Base-by-base conservation (phyloP, 2,888 invertebrate genomes). In the Adelognathus sp. region DNA sequence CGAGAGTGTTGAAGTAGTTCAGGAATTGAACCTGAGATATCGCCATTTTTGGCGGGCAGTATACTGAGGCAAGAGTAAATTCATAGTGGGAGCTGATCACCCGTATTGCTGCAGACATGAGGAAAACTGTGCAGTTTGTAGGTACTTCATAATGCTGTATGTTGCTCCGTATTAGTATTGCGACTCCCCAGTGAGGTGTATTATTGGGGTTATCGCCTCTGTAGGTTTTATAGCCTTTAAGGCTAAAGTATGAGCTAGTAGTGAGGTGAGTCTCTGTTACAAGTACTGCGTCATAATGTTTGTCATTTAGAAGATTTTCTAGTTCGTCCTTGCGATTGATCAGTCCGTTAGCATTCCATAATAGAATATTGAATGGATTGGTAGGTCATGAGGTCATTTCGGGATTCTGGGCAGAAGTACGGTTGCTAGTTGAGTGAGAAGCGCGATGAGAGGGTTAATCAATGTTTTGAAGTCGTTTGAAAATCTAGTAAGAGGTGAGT, bases 61-160 rank as follows among this genome's bases (percentile, higher is more conserved):
- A 72, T 16, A 72, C 21, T n/a, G 76, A 46, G 9, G 72, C 24
- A 9, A 72, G 5, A n/a, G 58, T 46, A 9, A 33, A n/a, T n/a
- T n/a, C n/a, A n/a, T n/a, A n/a, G n/a, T n/a, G n/a, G n/a, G n/a
- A n/a, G n/a, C n/a, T 79, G 3, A 81, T 83, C 24, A 75, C 77
- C 63, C 82, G 76, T 1, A 80, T 52, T 29, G 79, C 74, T 2
- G 76, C n/a, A n/a, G n/a, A n/a, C n/a, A n/a, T n/a, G n/a, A n/a
- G n/a, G n/a, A n/a, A n/a, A n/a, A n/a, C 67, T 36, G 11, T 36
- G 9, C 11, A 36, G 36, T 9, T 36, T 36, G 6, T 36, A 11
- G n/a, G n/a, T n/a, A n/a, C n/a, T n/a, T n/a, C n/a, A n/a, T n/a
- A n/a, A n/a, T n/a, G n/a, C n/a, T 7, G 54, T 1, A 9, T 36